These are phyloP conservation scores for Pygoscelis adeliae DNA, from an alignment of 2,113 vertebrate species.

Conservation along the genomic window DNA sequence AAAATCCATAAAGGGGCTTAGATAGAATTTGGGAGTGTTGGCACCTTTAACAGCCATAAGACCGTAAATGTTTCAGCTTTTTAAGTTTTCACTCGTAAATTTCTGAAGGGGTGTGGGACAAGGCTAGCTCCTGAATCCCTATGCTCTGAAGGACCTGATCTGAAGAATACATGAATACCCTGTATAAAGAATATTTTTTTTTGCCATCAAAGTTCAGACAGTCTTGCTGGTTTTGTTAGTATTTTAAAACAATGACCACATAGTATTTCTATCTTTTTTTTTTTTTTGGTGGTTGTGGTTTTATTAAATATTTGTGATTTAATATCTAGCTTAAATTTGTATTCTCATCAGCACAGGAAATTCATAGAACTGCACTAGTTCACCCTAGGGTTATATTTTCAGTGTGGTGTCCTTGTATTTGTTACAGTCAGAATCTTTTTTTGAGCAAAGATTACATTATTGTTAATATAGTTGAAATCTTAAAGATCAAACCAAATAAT, in stretches of 20 bases:
- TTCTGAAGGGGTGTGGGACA: neutral
- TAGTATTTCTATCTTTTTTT: neutral
- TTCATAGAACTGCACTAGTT: neutral
- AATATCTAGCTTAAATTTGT: neutral
- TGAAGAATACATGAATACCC: neutral
- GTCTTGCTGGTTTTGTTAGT: neutral
- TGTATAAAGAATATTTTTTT: neutral
- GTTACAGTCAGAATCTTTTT: neutral
- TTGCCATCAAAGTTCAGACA: neutral
- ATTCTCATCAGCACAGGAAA: neutral
- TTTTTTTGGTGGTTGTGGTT: neutral
- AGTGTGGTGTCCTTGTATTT: neutral
- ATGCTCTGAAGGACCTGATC: neutral
- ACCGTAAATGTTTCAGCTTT: neutral
- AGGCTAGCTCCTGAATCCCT: neutral
- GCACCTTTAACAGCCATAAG: neutral
- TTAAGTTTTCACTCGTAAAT: neutral
- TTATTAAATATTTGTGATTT: neutral
- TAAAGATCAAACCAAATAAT: neutral
- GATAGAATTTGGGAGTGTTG: neutral
- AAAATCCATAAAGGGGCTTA: neutral
- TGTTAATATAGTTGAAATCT: neutral
- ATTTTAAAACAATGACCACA: neutral
- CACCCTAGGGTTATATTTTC: neutral
- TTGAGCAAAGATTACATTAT: neutral